Conservation (phyloP, 2,113 vertebrate genomes). For the Falco punctatus region DNA sequence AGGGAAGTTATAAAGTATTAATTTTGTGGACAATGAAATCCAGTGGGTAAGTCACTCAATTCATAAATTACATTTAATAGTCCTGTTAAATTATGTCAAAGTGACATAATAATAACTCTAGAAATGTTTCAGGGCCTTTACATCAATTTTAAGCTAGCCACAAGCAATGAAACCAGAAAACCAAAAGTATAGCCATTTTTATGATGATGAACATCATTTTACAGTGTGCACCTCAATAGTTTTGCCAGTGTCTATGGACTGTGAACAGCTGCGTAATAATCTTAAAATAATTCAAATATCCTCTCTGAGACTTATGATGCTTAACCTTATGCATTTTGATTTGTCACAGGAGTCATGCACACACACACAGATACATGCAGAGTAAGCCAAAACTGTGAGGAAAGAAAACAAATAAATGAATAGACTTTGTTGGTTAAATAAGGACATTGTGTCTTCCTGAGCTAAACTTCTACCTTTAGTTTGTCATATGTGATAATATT, state of each 20-base stretch:
- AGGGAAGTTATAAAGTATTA: neutral
- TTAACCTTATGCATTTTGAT: neutral
- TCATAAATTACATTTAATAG: neutral
- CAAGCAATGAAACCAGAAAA: neutral
- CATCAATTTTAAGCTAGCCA: neutral
- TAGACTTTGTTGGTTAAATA: neutral
- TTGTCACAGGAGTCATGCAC: neutral
- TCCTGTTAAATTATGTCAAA: neutral
- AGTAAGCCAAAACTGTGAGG: neutral
- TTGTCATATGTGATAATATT: neutral
- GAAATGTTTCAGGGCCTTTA: neutral
- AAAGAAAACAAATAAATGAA: neutral
- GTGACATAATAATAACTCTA: neutral
- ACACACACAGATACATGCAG: neutral
- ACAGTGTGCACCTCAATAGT: neutral
- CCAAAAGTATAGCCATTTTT: neutral
- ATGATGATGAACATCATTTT: neutral
- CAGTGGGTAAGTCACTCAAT: accelerated
- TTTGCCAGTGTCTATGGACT: neutral
- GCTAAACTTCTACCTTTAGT: neutral
- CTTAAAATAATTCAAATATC: neutral
- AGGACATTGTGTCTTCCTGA: neutral
- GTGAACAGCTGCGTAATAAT: neutral
- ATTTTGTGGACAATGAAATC: neutral
- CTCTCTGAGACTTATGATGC: neutral